Evolutionary conservation across 2,888 invertebrate genomes (phyloP).

Genomic region (Cataglyphis albicans): DNA sequence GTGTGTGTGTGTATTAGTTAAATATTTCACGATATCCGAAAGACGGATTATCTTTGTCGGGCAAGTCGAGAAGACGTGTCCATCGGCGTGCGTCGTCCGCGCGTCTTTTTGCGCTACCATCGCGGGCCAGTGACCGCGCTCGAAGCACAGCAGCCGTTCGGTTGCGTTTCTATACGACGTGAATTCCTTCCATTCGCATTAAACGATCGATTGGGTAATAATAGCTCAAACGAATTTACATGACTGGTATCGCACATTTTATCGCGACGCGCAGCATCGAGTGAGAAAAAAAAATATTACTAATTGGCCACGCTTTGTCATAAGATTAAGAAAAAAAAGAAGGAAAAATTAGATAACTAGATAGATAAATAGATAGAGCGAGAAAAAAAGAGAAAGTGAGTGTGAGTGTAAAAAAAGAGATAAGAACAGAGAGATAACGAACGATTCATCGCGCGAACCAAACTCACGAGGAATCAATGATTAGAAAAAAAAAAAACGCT

Average conservation of each 20-base stretch:
- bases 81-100: conserved; percentile 33
- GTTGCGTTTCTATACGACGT: conserved; percentile 64
- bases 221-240: conserved; percentile 33
- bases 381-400: conserved; percentile 8
- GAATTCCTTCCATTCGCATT: conserved; percentile 49
- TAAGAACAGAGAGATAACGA: conserved; percentile 34
- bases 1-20: background rate
- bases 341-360: background rate
- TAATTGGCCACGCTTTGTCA: conserved; percentile 33
- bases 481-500: conserved; percentile 48
- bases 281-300: conserved; percentile 14
- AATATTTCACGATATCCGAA: conserved; percentile 22
- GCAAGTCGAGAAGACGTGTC: conserved; percentile 49
- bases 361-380: conserved; percentile 19
- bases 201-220: conserved; percentile 57
- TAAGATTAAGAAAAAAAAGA: background rate
- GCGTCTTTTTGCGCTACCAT: conserved; percentile 60
- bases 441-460: conserved; percentile 49
- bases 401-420: conserved; percentile 26
- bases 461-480: conserved; percentile 57
- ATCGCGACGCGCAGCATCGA: conserved; percentile 26
- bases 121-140: conserved; percentile 63
- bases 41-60: conserved; percentile 6
- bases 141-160: conserved; percentile 69
- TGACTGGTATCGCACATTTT: conserved; percentile 11